Evolutionary conservation across 2,113 vertebrate genomes (phyloP), one percentile per base, ranked within the genome.

Genomic region (Falcunculus frontatus): DNA sequence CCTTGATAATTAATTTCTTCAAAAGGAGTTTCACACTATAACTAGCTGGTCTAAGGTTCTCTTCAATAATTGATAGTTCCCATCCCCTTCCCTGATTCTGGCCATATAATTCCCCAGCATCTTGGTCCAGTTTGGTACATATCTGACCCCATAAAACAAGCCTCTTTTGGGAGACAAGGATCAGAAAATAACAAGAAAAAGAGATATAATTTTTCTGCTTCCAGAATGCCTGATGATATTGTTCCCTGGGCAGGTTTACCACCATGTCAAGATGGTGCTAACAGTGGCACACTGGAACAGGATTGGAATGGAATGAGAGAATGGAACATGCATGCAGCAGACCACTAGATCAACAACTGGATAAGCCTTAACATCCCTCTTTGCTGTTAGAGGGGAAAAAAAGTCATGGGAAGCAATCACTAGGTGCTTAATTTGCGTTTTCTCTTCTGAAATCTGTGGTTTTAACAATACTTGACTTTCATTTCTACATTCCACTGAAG

Each of bases 1-100:
- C 76, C 89, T 86, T 95, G 80, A 68, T 67, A 84, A 96, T 76
- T 88, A 79, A 84, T 92, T 89, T 83, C 63, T 96, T 70, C 42
- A 72, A 62, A 50, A 78, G 33, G 17, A 19, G 25, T 74, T 89
- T 95, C 41, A 52, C 21, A 37, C 55, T 78, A 47, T 67, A 53
- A 39, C 55, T 77, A 78, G 27, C 39, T 77, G 33, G n/a, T 81
- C 29, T 78, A 67, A 62, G 7, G 9, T 77, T 87, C 42, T 89
- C 32, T 84, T 94, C 33, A 20, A 37, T 92, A 91, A 60, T 6
- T 41, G 47, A 91, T 84, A 22, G n/a, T n/a, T 17, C 27, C 30
- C 50, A 67, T 65, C 42, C 39, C 8, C 15, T 77, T 87, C 42
- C 44, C 44, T 84, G 15, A 22, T 89, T 92, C 68, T 92, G 73